Evolutionary conservation across 2,113 vertebrate species (phyloP).

Genomic region (Petrocephalus zakoni): DNA sequence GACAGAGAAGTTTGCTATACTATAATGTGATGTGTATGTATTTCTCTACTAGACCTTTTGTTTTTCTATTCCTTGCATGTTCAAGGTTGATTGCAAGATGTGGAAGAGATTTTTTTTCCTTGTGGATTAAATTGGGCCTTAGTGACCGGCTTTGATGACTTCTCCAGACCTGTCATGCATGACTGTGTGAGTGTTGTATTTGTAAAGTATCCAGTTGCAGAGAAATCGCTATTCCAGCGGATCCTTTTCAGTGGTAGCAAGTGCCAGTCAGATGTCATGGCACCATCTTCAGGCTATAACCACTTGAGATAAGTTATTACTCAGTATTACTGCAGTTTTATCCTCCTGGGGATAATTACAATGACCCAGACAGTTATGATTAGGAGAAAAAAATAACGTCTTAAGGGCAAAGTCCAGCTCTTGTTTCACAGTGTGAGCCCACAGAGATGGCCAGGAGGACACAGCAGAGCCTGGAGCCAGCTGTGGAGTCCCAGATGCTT

Average conservation of each 20-base stretch:
- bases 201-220: neutral
- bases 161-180: neutral
- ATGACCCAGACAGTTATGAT: neutral
- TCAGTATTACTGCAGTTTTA: neutral
- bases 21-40: neutral
- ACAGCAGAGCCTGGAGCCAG: neutral
- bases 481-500: neutral
- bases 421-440: neutral
- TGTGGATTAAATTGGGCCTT: neutral
- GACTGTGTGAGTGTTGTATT: neutral
- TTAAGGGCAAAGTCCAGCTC: neutral
- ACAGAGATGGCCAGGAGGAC: neutral
- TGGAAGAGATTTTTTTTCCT: neutral
- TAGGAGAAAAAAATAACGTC: neutral
- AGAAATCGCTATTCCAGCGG: neutral
- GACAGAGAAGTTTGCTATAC: neutral
- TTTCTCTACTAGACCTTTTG: neutral
- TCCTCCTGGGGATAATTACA: neutral
- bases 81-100: neutral
- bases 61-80: neutral
- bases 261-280: neutral
- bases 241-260: neutral
- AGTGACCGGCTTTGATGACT: neutral
- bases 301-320: neutral
- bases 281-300: neutral